Base-by-base conservation (phyloP, 2,888 invertebrate species). In the Xylota segnis region DNA sequence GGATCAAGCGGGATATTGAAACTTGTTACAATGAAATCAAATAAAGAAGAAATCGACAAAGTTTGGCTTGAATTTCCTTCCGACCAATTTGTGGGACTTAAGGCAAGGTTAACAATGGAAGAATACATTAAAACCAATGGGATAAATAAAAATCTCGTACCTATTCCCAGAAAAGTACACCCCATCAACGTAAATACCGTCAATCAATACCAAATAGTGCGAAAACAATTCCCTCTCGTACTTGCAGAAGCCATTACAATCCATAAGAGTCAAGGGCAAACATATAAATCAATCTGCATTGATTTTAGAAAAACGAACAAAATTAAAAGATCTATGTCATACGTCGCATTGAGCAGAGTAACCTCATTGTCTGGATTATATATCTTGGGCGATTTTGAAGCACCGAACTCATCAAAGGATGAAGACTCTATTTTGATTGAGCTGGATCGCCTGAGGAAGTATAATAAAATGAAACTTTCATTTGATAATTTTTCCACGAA, bases 181-280 rank as follows among this genome's bases (percentile, higher is more conserved):
- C 23, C 10, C 18, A 29, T 6, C 29, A 70, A 45, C 23, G 32
- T 43, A 2, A 7, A 29, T 12, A 29, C 29, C 5, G 18, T 29
- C 3, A 5, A 18, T 1, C 10, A 29, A 12, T 56, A 56, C 16
- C 29, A 54, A 18, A 56, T 56, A 5, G 0, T 56, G 0, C 7
- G 29, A 18, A 56, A 40, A 2, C 70, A 70, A 12, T 70, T 70
- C 45, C 70, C 45, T 2, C 27, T 70, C 7, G 32, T 58, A 4
- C 14, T 23, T 12, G 56, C 56, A 12, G 70, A 70, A 18, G 43
- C 70, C 10, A n/a, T 65, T 5, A 65, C 65, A 10, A 50, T 65
- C 4, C 32, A 65, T 14, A 65, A 65, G 18, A 50, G 50, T 14
- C 65, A 65, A 50, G 65, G 65, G 0, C 65, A 65, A 52, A 65